phyloP scores from a whole-genome alignment of 1,140 invertebrate genomes.

The Habropoda laboriosa region DNA sequence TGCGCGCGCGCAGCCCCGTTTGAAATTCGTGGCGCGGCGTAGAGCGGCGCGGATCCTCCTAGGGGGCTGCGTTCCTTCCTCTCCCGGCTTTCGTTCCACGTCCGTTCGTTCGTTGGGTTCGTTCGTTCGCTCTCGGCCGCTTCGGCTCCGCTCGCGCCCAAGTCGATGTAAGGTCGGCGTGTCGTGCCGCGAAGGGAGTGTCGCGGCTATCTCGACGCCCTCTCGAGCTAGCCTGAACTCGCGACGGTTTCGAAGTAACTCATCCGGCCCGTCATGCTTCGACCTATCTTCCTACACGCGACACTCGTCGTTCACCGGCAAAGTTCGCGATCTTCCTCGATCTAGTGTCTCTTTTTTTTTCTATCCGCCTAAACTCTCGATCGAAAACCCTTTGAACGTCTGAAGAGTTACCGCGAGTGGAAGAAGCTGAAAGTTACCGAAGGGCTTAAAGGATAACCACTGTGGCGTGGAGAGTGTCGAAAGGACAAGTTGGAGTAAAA shows the following conservation, averaged over 20 bases:
- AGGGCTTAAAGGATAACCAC: too few relatives aligned
- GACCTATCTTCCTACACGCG: background rate
- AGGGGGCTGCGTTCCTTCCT: slow-evolving; percentile 57
- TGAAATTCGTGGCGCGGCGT: slow-evolving; percentile 76
- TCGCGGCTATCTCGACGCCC: slow-evolving; percentile 63
- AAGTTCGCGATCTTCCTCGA: slow-evolving; percentile 23
- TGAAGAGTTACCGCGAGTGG: too few relatives aligned
- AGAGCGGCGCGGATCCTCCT: slow-evolving; percentile 59
- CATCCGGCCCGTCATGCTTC: slow-evolving; percentile 9
- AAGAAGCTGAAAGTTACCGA: too few relatives aligned
- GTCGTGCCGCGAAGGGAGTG: slow-evolving; percentile 68
- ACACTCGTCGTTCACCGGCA: background rate
- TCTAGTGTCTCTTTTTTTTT: too few relatives aligned
- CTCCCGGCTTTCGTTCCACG: slow-evolving; percentile 68
- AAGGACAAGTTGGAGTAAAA: too few relatives aligned
- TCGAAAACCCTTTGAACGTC: too few relatives aligned
- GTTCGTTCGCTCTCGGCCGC: slow-evolving; percentile 66
- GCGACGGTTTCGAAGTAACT: slow-evolving; percentile 29
- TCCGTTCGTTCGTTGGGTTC: slow-evolving; percentile 69
- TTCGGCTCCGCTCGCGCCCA: slow-evolving; percentile 75
- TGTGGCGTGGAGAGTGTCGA: too few relatives aligned
- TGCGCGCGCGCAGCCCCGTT: slow-evolving; percentile 71
- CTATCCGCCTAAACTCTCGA: too few relatives aligned
- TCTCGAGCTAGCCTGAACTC: slow-evolving; percentile 39
- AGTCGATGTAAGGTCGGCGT: slow-evolving; percentile 73